Evolutionary conservation across 92 coral and sea anemone genomes (phyloP).

Genomic region (Phymanthus crucifer): DNA sequence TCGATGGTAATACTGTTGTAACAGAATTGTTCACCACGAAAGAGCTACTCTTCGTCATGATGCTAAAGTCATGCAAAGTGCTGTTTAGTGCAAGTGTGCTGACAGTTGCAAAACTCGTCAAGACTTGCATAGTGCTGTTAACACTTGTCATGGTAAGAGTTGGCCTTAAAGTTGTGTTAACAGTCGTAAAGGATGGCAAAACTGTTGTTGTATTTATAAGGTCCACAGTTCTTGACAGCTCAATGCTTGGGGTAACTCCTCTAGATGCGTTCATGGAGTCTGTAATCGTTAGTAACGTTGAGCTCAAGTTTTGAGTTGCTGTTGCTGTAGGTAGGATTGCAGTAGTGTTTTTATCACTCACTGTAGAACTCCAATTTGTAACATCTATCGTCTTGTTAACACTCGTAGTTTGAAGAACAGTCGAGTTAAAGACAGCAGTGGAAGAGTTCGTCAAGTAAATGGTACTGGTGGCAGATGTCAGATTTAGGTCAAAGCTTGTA

Average conservation of each 20-base stretch:
- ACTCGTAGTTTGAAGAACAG: background rate
- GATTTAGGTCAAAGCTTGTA: constrained; percentile 10
- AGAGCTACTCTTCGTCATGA: background rate
- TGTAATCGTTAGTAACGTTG: background rate
- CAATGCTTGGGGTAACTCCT: background rate
- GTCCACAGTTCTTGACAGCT: background rate
- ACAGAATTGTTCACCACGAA: background rate
- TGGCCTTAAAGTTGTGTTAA: background rate
- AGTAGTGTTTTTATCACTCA: background rate
- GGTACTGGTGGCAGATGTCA: constrained; percentile 3
- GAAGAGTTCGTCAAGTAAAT: constrained; percentile 11
- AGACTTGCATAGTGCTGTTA: background rate
- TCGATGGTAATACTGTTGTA: background rate
- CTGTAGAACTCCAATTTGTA: constrained; percentile 7
- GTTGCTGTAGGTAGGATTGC: background rate
- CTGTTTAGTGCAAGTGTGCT: constrained; percentile 10
- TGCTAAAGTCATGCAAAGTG: constrained; percentile 6
- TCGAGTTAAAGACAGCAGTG: constrained; percentile 1
- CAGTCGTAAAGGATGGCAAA: background rate
- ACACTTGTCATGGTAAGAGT: background rate
- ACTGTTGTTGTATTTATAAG: background rate
- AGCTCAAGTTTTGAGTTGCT: background rate
- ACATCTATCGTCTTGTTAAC: background rate
- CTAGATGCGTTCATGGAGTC: background rate
- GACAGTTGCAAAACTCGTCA: background rate